Conservation (phyloP, 2,113 vertebrate species). For the Hippocampus guttulatus region DNA sequence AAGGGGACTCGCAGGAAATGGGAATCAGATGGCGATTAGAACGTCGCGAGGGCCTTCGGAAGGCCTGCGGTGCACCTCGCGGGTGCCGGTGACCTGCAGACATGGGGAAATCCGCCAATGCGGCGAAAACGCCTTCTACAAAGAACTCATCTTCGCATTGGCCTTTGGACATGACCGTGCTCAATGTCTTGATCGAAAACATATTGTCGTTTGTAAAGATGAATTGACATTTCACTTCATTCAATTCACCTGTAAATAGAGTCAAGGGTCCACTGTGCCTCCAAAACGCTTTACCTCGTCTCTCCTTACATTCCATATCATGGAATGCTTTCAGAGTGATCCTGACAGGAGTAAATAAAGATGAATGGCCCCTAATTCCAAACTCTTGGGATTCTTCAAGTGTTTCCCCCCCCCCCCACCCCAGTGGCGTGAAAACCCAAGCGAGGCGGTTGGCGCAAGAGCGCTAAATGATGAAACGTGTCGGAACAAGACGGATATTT, state of each 20-base stretch:
- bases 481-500: slow-evolving; percentile 65
- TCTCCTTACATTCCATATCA: neutral
- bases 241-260: too few relatives aligned
- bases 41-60: slow-evolving; percentile 8
- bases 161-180: slow-evolving; percentile 23
- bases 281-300: too few relatives aligned
- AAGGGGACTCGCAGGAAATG: slow-evolving; percentile 38
- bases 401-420: slow-evolving; percentile 5
- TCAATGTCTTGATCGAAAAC: neutral
- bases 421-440: neutral
- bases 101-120: slow-evolving; percentile 36
- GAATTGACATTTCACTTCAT: too few relatives aligned
- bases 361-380: neutral
- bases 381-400: neutral
- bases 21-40: slow-evolving; percentile 47
- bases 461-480: slow-evolving; percentile 59
- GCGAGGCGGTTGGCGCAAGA: slow-evolving; percentile 22
- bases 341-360: neutral
- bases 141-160: slow-evolving; percentile 35
- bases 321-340: neutral
- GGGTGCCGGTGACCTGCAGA: slow-evolving; percentile 24
- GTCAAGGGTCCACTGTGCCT: too few relatives aligned
- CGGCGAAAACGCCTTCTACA: slow-evolving; percentile 19
- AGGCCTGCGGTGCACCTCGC: slow-evolving; percentile 15
- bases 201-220: too few relatives aligned